Evolutionary conservation across 2,888 invertebrate genomes (phyloP), one percentile per base, ranked within the genome.

Genomic region (Agrochola circellaris): DNA sequence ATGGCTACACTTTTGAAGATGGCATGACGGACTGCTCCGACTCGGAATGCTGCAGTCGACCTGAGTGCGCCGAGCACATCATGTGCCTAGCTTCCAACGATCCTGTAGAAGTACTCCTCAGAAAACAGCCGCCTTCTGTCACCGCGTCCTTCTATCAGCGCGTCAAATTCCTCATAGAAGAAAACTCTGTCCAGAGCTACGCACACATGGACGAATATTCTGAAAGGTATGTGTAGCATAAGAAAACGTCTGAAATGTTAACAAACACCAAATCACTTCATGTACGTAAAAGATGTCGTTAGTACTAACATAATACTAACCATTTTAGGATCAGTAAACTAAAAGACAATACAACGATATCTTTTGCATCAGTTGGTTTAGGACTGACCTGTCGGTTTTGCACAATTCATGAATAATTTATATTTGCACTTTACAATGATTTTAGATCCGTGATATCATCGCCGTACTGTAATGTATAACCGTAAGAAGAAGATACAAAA

Each of bases 21-120:
- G 99, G 99, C 88, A 98, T 99, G 98, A 98, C 98, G 90, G 99
- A 99, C 97, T 99, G 99, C 97, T 99, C 99, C 86, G 99, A 99
- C 97, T 99, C 99, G 93, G 99, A 99, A 96, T 99, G 99, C 96
- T 99, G 99, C 95, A 98, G 98, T 87, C 98, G 98, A 92, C 97
- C 98, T 34, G 98, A 98, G 87, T 99, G 99, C 96, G 97, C 98
- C 68, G 98, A 99, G 92, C 98, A 99, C 96, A 98, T 99, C 91
- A 99, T 99, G 98, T 99, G 99, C 97, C 97, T 99, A 92, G 98
- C 99, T 42, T 99, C 99, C 90, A 99, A 99, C 92, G 99, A 99
- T 94, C 99, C 99, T 0, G 98, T 99, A 30, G 99, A 99, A 94
- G 99, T 99, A 26, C 97, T 99, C 54, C 97, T 99, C 13, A 97